Evolutionary conservation across 2,888 invertebrate species (phyloP), one percentile per base, ranked within the genome.

Genomic region (Aphrophora alni): DNA sequence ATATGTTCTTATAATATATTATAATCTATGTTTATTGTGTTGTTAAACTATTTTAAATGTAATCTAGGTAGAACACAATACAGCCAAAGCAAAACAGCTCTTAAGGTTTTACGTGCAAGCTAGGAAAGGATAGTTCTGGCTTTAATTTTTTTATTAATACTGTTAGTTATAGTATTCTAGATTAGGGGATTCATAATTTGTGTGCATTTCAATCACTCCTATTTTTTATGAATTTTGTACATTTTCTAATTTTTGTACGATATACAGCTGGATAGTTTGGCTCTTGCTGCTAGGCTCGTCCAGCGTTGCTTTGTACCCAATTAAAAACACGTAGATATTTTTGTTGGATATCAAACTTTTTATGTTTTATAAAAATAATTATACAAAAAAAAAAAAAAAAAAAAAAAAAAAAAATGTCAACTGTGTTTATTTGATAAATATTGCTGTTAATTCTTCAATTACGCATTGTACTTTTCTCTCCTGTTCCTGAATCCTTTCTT

Each of bases 181-280:
- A 81, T 81, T 78, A 77, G 77, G 81, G 78, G 77, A 74, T 81
- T 81, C 82, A 83, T 83, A 81, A 83, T 85, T 85, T 85, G 84
- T 84, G 85, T 85, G 85, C 85, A 85, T 85, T 85, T 85, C 84
- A 84, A 84, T 84, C 85, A 85, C 85, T 85, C 83, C 83, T 83
- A 83, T 83, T 83, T 83, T 83, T 83, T 83, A 83, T 83, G 83
- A 83, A 83, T 83, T 83, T 83, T 83, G 83, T 83, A 83, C 83
- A 82, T 83, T 83, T 83, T 83, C 82, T 82, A 82, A 83, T 82
- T 83, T 83, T 83, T 83, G 82, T 82, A 83, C 81, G 82, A 81
- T 82, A 81, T 78, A 78, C 81, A 75, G 82, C 80, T 82, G 76
- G 83, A 81, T 78, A 81, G 80, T 38, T 59, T 71, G 33, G 81